phyloP scores from a whole-genome alignment of 1,140 invertebrate species.

The Charaxes varanes region DNA sequence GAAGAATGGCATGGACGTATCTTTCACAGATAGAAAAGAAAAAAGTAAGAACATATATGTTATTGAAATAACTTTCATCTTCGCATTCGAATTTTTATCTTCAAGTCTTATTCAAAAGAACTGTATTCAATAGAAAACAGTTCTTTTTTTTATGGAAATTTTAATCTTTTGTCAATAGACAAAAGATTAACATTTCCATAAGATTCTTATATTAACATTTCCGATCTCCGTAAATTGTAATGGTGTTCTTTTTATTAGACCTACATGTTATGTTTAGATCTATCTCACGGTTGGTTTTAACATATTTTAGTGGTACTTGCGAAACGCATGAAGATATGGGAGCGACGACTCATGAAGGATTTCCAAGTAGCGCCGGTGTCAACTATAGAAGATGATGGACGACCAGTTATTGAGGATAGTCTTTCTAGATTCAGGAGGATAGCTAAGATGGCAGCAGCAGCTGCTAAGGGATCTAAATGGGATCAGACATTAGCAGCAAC shows the following conservation, averaged over 20 bases:
- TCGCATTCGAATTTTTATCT: too few species aligned
- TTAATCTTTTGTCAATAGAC: too few species aligned
- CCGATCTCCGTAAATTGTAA: too few species aligned
- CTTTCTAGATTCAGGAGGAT: constrained; percentile 82
- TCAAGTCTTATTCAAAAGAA: too few species aligned
- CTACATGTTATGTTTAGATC: too few species aligned
- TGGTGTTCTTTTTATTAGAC: background rate
- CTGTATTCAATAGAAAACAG: too few species aligned
- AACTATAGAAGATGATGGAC: constrained; percentile 75
- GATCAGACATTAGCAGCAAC: constrained; percentile 78
- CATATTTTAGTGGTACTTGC: constrained; percentile 76
- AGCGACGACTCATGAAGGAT: constrained; percentile 88
- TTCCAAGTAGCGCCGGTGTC: constrained; percentile 86
- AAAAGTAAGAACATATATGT: constrained; percentile 71
- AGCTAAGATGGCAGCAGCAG: constrained; percentile 80
- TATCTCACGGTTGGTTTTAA: too few species aligned
- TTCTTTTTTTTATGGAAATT: too few species aligned
- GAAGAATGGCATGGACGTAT: constrained; percentile 86
- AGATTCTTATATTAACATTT: too few species aligned
- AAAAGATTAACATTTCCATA: too few species aligned
- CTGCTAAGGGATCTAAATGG: constrained; percentile 81
- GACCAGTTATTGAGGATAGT: constrained; percentile 77
- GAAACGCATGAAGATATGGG: constrained; percentile 87
- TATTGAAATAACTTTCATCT: too few species aligned
- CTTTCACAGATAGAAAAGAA: constrained; percentile 80